These are phyloP conservation scores for Tragelaphus imberbis DNA, from an alignment of 2,113 vertebrate genomes.

Conservation along the genomic window DNA sequence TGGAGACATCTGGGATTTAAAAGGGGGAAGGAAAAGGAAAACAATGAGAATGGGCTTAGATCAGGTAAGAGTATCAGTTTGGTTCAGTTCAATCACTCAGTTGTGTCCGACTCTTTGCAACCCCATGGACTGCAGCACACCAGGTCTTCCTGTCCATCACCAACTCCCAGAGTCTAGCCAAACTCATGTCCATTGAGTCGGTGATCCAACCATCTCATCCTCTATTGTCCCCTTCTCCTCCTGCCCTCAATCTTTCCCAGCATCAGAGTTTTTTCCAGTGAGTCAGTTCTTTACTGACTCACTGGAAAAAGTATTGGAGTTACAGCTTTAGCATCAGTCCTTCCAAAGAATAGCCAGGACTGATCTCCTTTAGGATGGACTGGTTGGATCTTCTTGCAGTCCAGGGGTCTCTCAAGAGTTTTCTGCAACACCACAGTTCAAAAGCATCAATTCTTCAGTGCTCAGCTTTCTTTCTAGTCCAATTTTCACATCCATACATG, in stretches of 20 bases:
- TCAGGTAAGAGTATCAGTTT: not conserved
- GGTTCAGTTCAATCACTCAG: not conserved
- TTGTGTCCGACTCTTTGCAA: not conserved
- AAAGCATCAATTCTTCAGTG: rapidly evolving
- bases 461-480: not conserved
- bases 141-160: not conserved
- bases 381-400: not conserved
- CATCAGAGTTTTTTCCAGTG: not conserved
- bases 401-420: not conserved
- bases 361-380: not conserved
- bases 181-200: not conserved
- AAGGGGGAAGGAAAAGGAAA: not conserved
- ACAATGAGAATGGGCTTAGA: not conserved
- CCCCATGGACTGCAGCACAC: not conserved
- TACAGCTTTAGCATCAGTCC: not conserved
- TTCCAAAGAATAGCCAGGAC: not conserved
- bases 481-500: not conserved
- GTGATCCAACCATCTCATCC: not conserved
- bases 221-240: not conserved
- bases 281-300: rapidly evolving
- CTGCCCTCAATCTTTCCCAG: not conserved
- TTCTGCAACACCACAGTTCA: not conserved
- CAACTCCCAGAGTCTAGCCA: not conserved
- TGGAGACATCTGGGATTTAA: not conserved
- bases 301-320: not conserved